Base-by-base conservation (phyloP, 2,888 invertebrate species). In the Neoitamus cyanurus region DNA sequence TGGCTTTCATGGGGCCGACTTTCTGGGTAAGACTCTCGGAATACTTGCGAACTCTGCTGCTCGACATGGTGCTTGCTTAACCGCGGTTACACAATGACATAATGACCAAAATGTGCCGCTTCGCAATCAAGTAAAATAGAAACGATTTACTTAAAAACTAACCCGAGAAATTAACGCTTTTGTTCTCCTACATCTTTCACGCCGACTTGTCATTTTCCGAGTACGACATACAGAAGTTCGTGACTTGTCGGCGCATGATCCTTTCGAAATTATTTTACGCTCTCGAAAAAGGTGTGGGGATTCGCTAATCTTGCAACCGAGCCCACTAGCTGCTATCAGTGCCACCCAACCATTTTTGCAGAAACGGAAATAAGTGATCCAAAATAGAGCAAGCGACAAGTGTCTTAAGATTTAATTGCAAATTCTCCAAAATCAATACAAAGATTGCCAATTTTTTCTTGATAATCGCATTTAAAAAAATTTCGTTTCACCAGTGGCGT, bases 1-100 rank as follows among this genome's bases (percentile, higher is more conserved):
- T 95, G 85, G 95, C 95, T 90, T 95, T 93, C 94, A 95, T 94
- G 87, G 95, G 95, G 84, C 95, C 95, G 88, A 92, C 92, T 90
- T 93, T 93, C 77, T 86, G 86, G 48, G 86, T 82, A 68, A 86
- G 85, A 86, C 91, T 90, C 89, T 82, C 82, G 85, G 94, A 94
- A 89, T 94, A 94, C 92, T 94, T 94, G 88, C 94, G 93, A 88
- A 93, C 93, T 88, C 93, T 93, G 88, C 93, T 93, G 88, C 93
- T 92, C 89, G 93, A 93, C 93, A 94, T 94, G 88, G n/a, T 89
- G 91, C 85, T 83, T 87, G 86, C 87, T 78, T 5, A 78, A 31
- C 11, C 46, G 28, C 25, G 42, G 31, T 80, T 31, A 48, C 80
- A 58, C 68, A 34, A 31, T 68, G 68, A 80, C 80, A 80, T 80